A percentile compares a stretch with the other conserved stretches of the same genome.
Conservation (phyloP, 2,113 vertebrate genomes). For the Merops nubicus region DNA sequence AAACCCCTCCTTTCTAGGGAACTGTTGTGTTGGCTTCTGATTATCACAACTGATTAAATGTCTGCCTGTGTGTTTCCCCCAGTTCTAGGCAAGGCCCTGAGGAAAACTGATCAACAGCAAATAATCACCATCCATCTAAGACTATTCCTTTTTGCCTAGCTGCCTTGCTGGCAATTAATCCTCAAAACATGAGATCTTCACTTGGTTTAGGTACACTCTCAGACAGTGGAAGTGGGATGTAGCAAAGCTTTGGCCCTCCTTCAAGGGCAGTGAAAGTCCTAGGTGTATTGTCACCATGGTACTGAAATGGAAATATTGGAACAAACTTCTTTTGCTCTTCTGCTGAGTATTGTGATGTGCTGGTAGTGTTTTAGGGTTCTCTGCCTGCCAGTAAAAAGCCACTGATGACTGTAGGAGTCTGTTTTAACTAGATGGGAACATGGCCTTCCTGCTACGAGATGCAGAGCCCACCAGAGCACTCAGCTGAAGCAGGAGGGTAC, state of each 20-base stretch:
- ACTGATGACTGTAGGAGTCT: not conserved
- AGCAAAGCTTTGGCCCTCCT: not conserved
- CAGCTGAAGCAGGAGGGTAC: not conserved
- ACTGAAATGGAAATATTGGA: not conserved
- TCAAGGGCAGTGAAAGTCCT: not conserved
- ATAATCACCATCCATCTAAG: not conserved
- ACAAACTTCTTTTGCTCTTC: not conserved
- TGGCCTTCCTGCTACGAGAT: not conserved
- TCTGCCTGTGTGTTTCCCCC: not conserved
- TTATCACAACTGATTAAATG: not conserved
- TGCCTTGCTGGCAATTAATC: not conserved
- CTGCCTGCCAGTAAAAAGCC: not conserved
- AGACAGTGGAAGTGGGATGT: not conserved
- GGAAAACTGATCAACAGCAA: not conserved
- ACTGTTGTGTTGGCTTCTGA: not conserved
- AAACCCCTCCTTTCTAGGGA: not conserved
- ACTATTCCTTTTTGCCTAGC: not conserved
- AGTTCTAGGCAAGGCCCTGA: not conserved
- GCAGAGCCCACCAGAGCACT: not conserved
- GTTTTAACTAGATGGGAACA: not conserved
- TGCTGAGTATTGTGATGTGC: not conserved
- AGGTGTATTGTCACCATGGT: not conserved
- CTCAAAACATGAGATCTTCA: not conserved
- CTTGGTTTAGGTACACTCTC: not conserved
- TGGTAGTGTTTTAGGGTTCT: not conserved